phyloP scores from a whole-genome alignment of 2,797 vertebrate species.

The Poeciliopsis presidionis region DNA sequence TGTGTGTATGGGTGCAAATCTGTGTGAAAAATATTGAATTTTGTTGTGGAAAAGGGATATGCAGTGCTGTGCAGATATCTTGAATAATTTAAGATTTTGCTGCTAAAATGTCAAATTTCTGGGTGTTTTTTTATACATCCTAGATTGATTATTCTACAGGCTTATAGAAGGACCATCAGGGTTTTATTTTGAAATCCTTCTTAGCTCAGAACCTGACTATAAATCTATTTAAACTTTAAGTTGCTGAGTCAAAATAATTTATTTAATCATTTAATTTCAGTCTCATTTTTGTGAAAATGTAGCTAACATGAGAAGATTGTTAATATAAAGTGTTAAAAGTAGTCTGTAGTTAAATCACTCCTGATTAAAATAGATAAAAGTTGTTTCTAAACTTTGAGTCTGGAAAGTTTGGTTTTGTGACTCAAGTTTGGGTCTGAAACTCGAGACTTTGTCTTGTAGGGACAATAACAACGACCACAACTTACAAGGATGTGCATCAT shows the following conservation, averaged over 20 bases:
- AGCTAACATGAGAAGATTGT: neutral
- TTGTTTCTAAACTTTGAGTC: neutral
- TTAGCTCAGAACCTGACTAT: neutral
- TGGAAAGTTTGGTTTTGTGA: neutral
- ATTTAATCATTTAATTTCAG: neutral
- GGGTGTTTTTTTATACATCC: neutral
- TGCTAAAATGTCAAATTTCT: neutral
- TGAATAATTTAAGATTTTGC: neutral
- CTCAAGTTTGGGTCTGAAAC: neutral
- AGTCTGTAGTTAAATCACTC: neutral
- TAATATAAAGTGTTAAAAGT: neutral
- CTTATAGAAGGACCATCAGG: neutral
- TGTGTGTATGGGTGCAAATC: constrained; percentile 28
- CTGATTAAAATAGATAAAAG: neutral
- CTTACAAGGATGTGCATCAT: neutral
- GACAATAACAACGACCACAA: neutral
- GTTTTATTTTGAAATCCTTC: neutral
- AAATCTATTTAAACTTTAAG: neutral
- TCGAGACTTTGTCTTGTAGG: neutral
- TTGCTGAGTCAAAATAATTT: neutral
- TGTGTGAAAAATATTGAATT: constrained; percentile 28
- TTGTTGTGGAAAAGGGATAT: neutral
- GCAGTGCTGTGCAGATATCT: neutral
- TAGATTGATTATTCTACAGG: neutral
- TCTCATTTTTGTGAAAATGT: neutral